Evolutionary conservation across 2,797 vertebrate genomes (phyloP).

Genomic region (Sebastes steindachneri): DNA sequence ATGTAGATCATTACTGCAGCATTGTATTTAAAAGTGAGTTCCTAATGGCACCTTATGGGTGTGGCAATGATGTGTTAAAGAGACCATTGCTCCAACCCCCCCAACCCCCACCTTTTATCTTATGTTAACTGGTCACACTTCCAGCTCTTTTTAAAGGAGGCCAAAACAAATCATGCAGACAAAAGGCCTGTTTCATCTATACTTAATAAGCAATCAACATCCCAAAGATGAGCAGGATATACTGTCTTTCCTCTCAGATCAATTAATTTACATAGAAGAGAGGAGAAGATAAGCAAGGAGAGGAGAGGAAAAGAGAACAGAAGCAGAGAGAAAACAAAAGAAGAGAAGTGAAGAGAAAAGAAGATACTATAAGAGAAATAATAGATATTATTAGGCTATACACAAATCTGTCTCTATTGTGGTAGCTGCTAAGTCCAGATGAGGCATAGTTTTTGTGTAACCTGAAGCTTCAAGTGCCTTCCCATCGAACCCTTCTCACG

Average conservation of each 20-base stretch:
- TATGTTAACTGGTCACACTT: constrained; percentile 71
- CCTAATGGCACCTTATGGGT: constrained; percentile 54
- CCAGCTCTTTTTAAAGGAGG: constrained; percentile 65
- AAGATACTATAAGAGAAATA: neutral
- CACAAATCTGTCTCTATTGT: constrained; percentile 1
- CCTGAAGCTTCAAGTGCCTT: constrained; percentile 52
- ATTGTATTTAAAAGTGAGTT: constrained; percentile 71
- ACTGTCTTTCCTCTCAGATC: constrained; percentile 25
- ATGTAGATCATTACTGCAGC: constrained; percentile 47
- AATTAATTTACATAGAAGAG: neutral
- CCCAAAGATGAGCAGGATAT: constrained; percentile 57
- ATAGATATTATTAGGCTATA: neutral
- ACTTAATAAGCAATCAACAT: constrained; percentile 71
- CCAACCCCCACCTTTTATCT: constrained; percentile 45
- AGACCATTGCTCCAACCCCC: neutral
- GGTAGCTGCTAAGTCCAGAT: constrained; percentile 25
- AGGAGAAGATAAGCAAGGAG: neutral
- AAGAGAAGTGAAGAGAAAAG: neutral
- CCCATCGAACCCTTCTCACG: constrained; percentile 57
- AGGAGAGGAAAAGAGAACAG: neutral
- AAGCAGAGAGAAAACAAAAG: neutral
- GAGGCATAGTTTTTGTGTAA: constrained; percentile 36
- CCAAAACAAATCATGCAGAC: constrained; percentile 70
- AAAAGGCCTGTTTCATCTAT: constrained; percentile 71
- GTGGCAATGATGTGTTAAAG: constrained; percentile 67